Evolutionary conservation across 2,113 vertebrate genomes (phyloP).

Genomic region (Mesocricetus auratus): DNA sequence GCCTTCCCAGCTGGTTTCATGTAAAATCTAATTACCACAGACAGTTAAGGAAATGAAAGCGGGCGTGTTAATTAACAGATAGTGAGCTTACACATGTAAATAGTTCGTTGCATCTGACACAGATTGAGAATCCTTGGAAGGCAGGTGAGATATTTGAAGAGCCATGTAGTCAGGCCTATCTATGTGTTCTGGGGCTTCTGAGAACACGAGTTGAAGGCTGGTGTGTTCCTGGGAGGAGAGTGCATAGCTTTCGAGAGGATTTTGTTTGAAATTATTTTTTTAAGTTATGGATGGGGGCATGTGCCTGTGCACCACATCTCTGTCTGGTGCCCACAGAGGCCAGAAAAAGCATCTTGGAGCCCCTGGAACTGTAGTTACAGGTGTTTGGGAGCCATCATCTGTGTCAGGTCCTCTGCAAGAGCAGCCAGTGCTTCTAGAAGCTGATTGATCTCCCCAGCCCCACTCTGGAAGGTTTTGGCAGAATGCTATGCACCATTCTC

Average conservation of each 20-base stretch:
- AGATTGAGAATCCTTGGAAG: background rate
- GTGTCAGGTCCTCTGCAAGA: background rate
- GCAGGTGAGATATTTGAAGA: background rate
- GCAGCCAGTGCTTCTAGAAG: background rate
- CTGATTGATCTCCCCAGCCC: too few species aligned
- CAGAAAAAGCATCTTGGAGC: background rate
- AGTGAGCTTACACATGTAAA: constrained; percentile 69
- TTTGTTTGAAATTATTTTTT: background rate
- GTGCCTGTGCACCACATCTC: background rate
- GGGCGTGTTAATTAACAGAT: constrained; percentile 73
- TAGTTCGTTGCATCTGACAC: constrained; percentile 39
- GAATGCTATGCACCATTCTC: background rate
- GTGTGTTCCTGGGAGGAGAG: background rate
- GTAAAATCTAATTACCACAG: constrained; percentile 81
- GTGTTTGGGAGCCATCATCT: background rate
- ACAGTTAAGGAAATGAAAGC: constrained; percentile 81
- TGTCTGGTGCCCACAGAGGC: background rate
- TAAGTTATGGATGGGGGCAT: background rate
- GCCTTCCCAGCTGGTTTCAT: constrained; percentile 67
- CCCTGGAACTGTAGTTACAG: background rate
- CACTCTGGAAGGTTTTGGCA: background rate
- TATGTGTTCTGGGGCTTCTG: rapidly evolving
- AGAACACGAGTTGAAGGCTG: background rate
- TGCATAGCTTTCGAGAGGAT: background rate
- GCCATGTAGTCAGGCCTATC: rapidly evolving